phyloP scores from a whole-genome alignment of 2,888 invertebrate genomes.

The Muscina levida region DNA sequence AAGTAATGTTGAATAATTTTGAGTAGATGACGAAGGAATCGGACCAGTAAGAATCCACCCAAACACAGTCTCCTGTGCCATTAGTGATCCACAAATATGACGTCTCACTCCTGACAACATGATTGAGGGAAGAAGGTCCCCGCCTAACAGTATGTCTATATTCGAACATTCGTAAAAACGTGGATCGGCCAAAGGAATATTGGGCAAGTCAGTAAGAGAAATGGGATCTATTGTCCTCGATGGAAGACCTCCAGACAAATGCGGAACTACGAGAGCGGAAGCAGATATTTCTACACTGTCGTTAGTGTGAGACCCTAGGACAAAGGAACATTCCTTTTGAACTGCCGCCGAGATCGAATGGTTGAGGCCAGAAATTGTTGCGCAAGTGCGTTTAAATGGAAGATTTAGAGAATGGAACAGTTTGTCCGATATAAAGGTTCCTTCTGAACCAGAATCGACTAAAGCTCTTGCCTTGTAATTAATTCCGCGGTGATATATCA shows the following conservation, averaged over 20 bases:
- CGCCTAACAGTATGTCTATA: conserved; percentile 27
- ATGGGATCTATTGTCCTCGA: not conserved
- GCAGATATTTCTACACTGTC: not conserved
- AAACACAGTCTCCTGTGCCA: conserved; percentile 47
- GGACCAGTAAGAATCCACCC: conserved; percentile 50
- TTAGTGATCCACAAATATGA: conserved; percentile 12
- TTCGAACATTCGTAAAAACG: conserved; percentile 15
- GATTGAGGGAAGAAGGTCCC: conserved; percentile 21
- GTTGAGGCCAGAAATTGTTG: conserved; percentile 31
- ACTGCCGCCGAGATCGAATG: conserved; percentile 11
- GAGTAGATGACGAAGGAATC: not conserved
- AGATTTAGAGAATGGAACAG: not conserved
- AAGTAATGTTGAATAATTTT: not conserved
- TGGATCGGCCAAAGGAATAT: conserved; percentile 21
- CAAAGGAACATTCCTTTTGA: conserved; percentile 3
- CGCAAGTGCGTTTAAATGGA: conserved; percentile 1
- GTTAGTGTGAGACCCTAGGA: not conserved
- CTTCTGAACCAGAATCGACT: conserved; percentile 22
- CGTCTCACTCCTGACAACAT: conserved; percentile 25
- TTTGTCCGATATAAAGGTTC: conserved; percentile 38
- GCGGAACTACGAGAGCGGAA: conserved; percentile 27
- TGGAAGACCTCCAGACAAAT: conserved; percentile 22
- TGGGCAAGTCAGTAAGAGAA: not conserved
- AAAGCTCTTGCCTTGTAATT: conserved; percentile 7
- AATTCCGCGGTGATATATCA: not conserved